These are phyloP conservation scores for Spisula subtruncata DNA, from an alignment of 2,888 invertebrate species.

Conservation along the genomic window DNA sequence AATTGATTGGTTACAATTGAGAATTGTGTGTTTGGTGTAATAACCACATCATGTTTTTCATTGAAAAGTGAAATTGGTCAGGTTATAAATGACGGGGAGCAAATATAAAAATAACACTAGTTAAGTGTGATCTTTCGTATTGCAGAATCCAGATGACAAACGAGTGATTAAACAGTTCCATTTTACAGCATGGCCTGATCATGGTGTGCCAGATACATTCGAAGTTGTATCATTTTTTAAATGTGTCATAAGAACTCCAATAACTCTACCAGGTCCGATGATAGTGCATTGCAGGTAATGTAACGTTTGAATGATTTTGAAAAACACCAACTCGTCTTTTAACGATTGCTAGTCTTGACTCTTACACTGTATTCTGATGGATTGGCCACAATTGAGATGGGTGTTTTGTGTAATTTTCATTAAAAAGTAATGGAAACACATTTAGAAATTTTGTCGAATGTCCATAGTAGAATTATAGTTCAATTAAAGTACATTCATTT, in stretches of 20 bases:
- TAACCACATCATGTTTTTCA: too few species aligned
- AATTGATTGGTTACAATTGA: too few species aligned
- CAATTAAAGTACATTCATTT: too few species aligned
- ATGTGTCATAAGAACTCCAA: constrained; percentile 66
- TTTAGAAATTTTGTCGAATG: too few species aligned
- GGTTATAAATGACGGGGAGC: too few species aligned
- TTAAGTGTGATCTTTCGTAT: background rate
- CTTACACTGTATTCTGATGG: background rate
- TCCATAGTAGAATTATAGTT: too few species aligned
- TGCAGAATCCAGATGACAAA: constrained; percentile 61
- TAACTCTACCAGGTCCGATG: constrained; percentile 69
- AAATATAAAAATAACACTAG: too few species aligned
- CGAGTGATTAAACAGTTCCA: constrained; percentile 81
- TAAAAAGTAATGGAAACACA: too few species aligned
- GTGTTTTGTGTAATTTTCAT: too few species aligned
- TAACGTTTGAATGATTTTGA: background rate
- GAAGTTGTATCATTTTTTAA: constrained; percentile 75
- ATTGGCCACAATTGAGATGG: too few species aligned
- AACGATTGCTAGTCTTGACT: background rate
- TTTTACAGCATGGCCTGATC: constrained; percentile 86
- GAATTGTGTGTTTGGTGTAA: too few species aligned
- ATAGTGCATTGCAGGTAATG: constrained; percentile 77
- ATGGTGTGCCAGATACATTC: constrained; percentile 82
- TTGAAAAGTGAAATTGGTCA: background rate
- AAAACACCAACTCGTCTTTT: too few species aligned